Evolutionary conservation across 2,888 invertebrate genomes (phyloP).

Genomic region (Eretmocerus hayati): DNA sequence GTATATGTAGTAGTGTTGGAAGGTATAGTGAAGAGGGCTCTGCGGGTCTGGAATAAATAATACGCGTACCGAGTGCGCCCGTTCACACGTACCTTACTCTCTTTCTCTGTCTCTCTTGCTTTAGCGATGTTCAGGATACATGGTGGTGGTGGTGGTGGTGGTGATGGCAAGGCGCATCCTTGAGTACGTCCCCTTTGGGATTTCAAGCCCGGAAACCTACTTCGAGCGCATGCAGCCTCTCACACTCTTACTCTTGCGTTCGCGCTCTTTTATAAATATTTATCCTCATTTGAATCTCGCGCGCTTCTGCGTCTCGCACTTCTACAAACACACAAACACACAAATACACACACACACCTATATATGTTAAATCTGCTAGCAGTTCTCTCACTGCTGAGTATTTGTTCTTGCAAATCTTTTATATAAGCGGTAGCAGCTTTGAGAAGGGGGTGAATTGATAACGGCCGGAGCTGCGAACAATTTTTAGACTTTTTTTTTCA

Average conservation of each 20-base stretch:
- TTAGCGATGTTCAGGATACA: no score
- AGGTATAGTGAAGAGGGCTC: neutral
- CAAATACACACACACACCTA: slow-evolving; percentile 1
- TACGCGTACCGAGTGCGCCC: neutral
- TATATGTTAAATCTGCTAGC: no score
- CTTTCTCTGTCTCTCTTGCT: no score
- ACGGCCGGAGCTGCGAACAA: no score
- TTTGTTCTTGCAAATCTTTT: slow-evolving; percentile 43
- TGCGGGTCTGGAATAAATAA: slow-evolving; percentile 16
- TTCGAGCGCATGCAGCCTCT: slow-evolving; percentile 3
- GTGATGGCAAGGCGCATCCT: slow-evolving; percentile 7
- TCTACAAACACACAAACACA: slow-evolving; percentile 4
- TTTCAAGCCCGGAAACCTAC: no score
- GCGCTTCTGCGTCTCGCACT: slow-evolving; percentile 20
- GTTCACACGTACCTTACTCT: neutral
- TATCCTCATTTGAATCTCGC: slow-evolving; percentile 43
- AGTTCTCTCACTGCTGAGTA: no score
- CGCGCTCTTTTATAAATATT: slow-evolving; percentile 43
- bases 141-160: no score
- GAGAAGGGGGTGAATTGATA: no score
- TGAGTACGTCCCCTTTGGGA: slow-evolving; percentile 19
- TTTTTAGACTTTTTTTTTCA: no score
- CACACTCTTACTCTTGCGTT: slow-evolving; percentile 3
- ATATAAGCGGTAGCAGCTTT: no score
- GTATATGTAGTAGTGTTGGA: no score